phyloP scores from a whole-genome alignment of 2,113 vertebrate genomes.

The Urocolius indicus region DNA sequence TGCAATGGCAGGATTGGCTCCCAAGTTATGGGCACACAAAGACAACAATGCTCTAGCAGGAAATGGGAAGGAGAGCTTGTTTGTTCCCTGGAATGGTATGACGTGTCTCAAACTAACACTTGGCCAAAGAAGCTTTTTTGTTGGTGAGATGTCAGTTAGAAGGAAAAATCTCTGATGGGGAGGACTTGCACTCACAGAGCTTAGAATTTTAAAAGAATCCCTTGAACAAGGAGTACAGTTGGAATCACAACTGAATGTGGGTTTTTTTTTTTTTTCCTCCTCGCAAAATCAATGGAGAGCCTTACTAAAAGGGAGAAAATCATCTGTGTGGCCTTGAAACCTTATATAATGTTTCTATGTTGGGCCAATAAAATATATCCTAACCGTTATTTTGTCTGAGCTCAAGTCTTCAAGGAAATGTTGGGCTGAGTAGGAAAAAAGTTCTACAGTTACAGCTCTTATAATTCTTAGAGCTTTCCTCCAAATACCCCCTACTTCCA shows the following conservation, averaged over 20 bases:
- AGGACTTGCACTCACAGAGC: background rate
- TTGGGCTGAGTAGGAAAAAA: constrained; percentile 48
- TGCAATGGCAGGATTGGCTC: background rate
- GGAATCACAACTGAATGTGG: constrained; percentile 20
- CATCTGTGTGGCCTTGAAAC: constrained; percentile 66
- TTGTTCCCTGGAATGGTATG: background rate
- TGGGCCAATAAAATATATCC: constrained; percentile 70
- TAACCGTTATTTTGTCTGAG: constrained; percentile 49
- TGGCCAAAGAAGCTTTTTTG: background rate
- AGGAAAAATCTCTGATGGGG: background rate
- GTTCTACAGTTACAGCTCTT: constrained; percentile 54
- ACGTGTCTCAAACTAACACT: background rate
- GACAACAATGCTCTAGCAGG: background rate
- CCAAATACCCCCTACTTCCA: constrained; percentile 67
- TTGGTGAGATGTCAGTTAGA: constrained; percentile 41
- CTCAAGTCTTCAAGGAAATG: constrained; percentile 60
- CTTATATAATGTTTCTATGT: constrained; percentile 61
- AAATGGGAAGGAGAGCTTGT: background rate
- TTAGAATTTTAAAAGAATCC: constrained; percentile 32
- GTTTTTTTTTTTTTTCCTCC: background rate
- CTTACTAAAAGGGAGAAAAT: constrained; percentile 13
- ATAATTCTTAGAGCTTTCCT: constrained; percentile 64
- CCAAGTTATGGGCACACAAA: background rate
- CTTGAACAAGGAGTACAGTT: constrained; percentile 24
- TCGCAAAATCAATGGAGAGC: constrained; percentile 6